These are phyloP conservation scores for Pammene aurita DNA, from an alignment of 2,888 invertebrate species.

Conservation along the genomic window DNA sequence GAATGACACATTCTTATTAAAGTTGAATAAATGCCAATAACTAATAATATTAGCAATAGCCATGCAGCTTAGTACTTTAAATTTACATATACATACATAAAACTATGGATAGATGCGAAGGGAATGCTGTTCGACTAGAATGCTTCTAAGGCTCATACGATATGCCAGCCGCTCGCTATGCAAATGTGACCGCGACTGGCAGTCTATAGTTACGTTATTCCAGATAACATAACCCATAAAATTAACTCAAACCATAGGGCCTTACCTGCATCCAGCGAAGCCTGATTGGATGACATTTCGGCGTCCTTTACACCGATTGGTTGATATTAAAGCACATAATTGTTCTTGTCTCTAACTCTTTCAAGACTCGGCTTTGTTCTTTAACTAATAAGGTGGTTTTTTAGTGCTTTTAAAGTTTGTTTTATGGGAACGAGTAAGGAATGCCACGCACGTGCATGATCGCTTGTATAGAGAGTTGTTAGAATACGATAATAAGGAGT, in stretches of 20 bases:
- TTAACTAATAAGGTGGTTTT: slow-evolving; percentile 48
- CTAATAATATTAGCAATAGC: slow-evolving; percentile 6
- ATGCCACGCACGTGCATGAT: slow-evolving; percentile 68
- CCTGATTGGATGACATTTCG: slow-evolving; percentile 56
- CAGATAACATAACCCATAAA: slow-evolving; percentile 54
- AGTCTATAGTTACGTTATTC: slow-evolving; percentile 53
- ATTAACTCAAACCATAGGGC: slow-evolving; percentile 50
- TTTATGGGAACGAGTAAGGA: slow-evolving; percentile 47
- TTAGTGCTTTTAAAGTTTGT: slow-evolving; percentile 4
- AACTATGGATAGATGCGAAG: slow-evolving; percentile 21
- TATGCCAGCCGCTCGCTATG: slow-evolving; percentile 63
- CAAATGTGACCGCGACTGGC: slow-evolving; percentile 57
- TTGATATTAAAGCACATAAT: slow-evolving; percentile 45
- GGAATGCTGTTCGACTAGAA: slow-evolving; percentile 37
- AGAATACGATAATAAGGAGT: slow-evolving; percentile 66
- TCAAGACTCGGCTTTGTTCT: slow-evolving; percentile 49
- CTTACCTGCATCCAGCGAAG: slow-evolving; percentile 39
- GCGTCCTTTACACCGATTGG: slow-evolving; percentile 53
- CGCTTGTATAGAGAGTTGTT: slow-evolving; percentile 64
- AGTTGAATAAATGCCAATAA: slow-evolving; percentile 7
- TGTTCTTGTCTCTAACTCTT: background rate
- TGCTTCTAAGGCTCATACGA: slow-evolving; percentile 45
- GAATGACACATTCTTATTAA: slow-evolving; percentile 15
- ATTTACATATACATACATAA: slow-evolving; percentile 21
- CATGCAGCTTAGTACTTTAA: background rate